Evolutionary conservation across 2,888 invertebrate species (phyloP).

Genomic region (Oscheius sp.): DNA sequence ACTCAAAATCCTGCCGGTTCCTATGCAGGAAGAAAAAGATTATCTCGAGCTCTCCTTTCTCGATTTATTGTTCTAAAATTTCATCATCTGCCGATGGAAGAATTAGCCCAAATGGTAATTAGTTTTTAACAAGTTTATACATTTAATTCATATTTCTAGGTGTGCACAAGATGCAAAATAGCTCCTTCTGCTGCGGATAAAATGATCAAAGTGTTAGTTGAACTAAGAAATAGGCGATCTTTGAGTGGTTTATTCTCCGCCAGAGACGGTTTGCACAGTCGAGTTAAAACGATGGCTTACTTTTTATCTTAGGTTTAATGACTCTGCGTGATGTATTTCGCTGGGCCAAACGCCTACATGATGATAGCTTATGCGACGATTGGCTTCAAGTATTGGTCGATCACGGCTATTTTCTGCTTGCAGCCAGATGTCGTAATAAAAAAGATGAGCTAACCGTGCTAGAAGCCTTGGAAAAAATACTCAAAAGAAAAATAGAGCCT

Average conservation of each 20-base stretch:
- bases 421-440: slow-evolving; percentile 85
- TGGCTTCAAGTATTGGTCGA: slow-evolving; percentile 47
- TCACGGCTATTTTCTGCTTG: slow-evolving; percentile 85
- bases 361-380: slow-evolving; percentile 44
- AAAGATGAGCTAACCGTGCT: slow-evolving; percentile 85
- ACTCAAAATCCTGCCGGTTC: slow-evolving; percentile 94
- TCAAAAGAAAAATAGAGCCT: slow-evolving; percentile 71
- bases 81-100: slow-evolving; percentile 87
- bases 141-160: no score
- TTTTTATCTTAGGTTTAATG: slow-evolving; percentile 50
- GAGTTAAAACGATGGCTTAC: neutral
- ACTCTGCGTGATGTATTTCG: slow-evolving; percentile 63
- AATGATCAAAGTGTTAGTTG: slow-evolving; percentile 63
- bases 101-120: slow-evolving; percentile 78
- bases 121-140: neutral
- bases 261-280: slow-evolving; percentile 43
- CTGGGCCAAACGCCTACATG: slow-evolving; percentile 62
- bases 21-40: slow-evolving; percentile 78
- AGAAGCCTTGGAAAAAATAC: slow-evolving; percentile 77
- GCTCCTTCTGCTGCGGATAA: slow-evolving; percentile 56
- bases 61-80: slow-evolving; percentile 97
- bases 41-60: slow-evolving; percentile 86
- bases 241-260: slow-evolving; percentile 62
- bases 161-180: slow-evolving; percentile 55
- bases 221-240: slow-evolving; percentile 53